phyloP scores from a whole-genome alignment of 2,888 invertebrate species.

The Punctoribates punctum region DNA sequence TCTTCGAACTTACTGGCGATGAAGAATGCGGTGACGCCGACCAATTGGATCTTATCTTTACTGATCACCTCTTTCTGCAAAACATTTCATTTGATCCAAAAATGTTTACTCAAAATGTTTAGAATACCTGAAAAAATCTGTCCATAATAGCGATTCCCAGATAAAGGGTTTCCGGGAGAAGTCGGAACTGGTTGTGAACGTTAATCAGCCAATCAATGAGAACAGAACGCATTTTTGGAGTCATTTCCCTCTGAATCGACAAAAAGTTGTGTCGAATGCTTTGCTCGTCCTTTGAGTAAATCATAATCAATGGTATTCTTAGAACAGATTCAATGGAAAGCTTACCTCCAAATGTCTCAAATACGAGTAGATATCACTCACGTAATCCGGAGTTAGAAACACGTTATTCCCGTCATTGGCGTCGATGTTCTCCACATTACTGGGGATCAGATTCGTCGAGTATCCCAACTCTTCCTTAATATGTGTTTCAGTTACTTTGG shows the following conservation, averaged over 20 bases:
- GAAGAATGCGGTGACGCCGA: constrained; percentile 82
- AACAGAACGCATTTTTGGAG: constrained; percentile 79
- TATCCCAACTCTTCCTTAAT: background rate
- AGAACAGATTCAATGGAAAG: background rate
- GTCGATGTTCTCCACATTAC: constrained; percentile 64
- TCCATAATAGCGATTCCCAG: constrained; percentile 82
- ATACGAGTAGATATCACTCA: constrained; percentile 83
- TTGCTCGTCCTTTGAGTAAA: constrained; percentile 39
- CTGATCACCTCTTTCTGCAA: constrained; percentile 63
- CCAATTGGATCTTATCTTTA: constrained; percentile 72
- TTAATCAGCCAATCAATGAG: constrained; percentile 92
- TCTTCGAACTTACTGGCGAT: constrained; percentile 94
- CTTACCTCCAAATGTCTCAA: constrained; percentile 67
- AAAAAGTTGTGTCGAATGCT: constrained; percentile 49
- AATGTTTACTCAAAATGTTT: background rate
- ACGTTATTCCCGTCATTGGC: constrained; percentile 68
- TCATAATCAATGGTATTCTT: background rate
- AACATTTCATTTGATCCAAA: background rate
- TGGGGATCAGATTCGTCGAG: constrained; percentile 37
- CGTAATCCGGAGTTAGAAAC: constrained; percentile 74
- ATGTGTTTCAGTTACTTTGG: background rate
- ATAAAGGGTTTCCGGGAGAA: constrained; percentile 83
- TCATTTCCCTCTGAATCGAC: constrained; percentile 57
- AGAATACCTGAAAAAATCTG: constrained; percentile 71
- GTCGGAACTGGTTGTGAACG: constrained; percentile 78